Base-by-base conservation (phyloP, 2,888 invertebrate species). In the Drosophila suboccidentalis region DNA sequence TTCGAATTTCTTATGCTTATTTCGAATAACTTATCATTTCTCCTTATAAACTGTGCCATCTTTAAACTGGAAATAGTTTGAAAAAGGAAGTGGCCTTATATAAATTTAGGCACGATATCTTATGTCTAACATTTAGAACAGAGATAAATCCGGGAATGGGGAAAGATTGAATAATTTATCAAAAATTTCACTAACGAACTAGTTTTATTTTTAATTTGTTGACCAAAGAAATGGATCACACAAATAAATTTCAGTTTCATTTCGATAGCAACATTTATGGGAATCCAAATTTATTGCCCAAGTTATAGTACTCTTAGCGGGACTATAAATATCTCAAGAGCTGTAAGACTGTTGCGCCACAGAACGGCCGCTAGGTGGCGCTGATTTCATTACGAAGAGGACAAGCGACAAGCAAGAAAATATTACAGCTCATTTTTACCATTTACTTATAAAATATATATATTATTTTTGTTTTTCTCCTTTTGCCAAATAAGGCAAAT, bases 361-460 rank as follows among this genome's bases (percentile, higher is more conserved):
- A 57, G 29, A 53, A 15, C 19, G 44, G 41, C 39, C 50, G 59
- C 59, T 64, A 69, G 62, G 32, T 66, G 49, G 63, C 70, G 61
- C 47, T 61, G 53, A 61, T 65, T 74, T 80, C 74, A 74, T 77
- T 80, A 77, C 61, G 68, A 62, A 46, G 46, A 63, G 54, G 54
- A 49, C 34, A 57, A 32, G 19, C 26, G 15, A 29, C 34, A 44
- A 29, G 13, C 41, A 36, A 55, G 46, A 47, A 74, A 74, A 77
- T 78, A 78, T 77, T 62, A 74, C 78, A 78, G 63, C 58, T 64
- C 54, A 61, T 67, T 78, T 70, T 75, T 75, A 51, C 19, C 59
- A 47, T 43, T 58, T 65, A 47, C 41, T 60, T 47, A 54, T 49
- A 39, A 32, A 26, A 22, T 22, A 46, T 73, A 53, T 49, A 69